phyloP scores from a whole-genome alignment of 2,113 vertebrate genomes.

The Rousettus leschenaultii region DNA sequence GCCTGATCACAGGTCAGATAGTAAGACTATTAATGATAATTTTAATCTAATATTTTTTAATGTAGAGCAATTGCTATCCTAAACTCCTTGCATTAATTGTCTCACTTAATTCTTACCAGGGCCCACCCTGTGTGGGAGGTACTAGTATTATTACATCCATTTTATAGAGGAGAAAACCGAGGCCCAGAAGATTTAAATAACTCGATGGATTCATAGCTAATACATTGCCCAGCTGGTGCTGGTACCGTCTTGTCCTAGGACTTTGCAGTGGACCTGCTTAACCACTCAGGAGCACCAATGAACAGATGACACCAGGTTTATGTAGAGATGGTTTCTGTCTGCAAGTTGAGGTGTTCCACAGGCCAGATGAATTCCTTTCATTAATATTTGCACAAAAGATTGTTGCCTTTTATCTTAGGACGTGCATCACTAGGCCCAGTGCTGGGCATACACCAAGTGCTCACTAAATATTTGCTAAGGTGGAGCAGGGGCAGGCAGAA shows the following conservation, averaged over 20 bases:
- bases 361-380: background rate
- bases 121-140: background rate
- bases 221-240: background rate
- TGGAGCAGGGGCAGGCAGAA: background rate
- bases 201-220: background rate
- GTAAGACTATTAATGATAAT: background rate
- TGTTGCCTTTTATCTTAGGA: background rate
- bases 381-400: background rate
- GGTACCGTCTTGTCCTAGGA: background rate
- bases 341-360: background rate
- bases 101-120: constrained; percentile 10
- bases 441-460: background rate
- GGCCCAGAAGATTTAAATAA: background rate
- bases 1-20: background rate
- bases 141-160: background rate
- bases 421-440: background rate
- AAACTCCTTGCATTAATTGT: background rate
- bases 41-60: background rate
- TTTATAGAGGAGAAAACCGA: constrained; percentile 9
- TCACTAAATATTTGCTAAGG: background rate
- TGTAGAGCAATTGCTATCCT: background rate
- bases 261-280: background rate
- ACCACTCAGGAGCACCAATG: background rate
- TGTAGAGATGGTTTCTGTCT: background rate
- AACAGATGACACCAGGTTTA: background rate